A percentile compares a stretch with the other conserved stretches of the same genome.
Conservation (phyloP, 64 coral and sea anemone species). For the Platygyra sinensis region DNA sequence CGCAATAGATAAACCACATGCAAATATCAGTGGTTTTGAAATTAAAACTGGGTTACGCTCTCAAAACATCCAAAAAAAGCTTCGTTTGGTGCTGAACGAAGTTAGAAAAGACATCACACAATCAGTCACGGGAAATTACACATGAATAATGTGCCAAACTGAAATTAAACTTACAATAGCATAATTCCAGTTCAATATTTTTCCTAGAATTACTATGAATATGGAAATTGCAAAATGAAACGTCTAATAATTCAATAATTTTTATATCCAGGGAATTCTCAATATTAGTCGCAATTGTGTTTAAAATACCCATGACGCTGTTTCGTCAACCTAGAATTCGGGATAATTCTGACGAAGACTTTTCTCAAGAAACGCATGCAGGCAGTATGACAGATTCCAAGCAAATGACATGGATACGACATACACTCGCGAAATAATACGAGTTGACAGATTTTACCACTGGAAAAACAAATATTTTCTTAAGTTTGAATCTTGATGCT, state of each 20-base stretch:
- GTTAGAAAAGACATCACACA: background rate
- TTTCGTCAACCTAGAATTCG: background rate
- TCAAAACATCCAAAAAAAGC: background rate
- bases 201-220: background rate
- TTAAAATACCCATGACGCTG: background rate
- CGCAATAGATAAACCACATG: background rate
- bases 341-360: background rate
- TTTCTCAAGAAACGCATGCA: background rate
- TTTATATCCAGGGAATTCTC: background rate
- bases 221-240: background rate
- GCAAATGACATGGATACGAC: background rate
- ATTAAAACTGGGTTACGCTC: background rate
- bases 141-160: background rate
- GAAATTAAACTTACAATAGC: too few species aligned
- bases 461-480: background rate
- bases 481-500: background rate
- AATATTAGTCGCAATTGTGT: background rate
- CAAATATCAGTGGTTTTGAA: slow-evolving; percentile 5
- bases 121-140: background rate
- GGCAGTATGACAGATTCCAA: background rate
- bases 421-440: background rate
- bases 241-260: background rate
- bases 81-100: background rate
- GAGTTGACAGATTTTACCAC: background rate
- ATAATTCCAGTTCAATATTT: background rate